These are phyloP conservation scores for Mesorhabditis belari DNA, from an alignment of 2,888 invertebrate species.

Conservation along the genomic window DNA sequence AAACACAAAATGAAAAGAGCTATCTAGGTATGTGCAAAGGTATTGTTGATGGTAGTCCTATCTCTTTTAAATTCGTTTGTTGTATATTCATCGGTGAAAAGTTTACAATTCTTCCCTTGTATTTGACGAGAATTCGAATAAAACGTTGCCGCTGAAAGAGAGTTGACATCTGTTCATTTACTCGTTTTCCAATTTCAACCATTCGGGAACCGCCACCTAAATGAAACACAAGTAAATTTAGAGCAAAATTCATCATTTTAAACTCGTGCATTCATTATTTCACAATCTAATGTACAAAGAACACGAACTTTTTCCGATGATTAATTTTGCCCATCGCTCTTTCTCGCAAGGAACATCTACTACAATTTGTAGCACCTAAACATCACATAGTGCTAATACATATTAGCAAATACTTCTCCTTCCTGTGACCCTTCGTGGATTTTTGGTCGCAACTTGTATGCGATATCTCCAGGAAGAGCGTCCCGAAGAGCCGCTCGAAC, in stretches of 20 bases:
- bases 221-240: background rate
- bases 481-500: constrained; percentile 79
- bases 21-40: no score
- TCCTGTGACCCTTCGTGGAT: constrained; percentile 40
- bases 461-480: constrained; percentile 69
- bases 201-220: constrained; percentile 16
- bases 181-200: constrained; percentile 24
- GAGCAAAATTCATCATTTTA: no score
- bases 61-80: no score
- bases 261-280: no score
- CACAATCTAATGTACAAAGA: no score
- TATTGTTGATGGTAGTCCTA: no score
- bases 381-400: background rate
- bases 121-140: constrained; percentile 25
- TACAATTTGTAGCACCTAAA: constrained; percentile 28
- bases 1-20: no score
- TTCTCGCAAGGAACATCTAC: constrained; percentile 40
- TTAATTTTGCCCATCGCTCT: constrained; percentile 29
- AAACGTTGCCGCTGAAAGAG: constrained; percentile 35
- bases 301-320: constrained; percentile 21
- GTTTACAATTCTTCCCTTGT: constrained; percentile 21
- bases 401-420: constrained; percentile 19
- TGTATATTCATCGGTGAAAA: no score
- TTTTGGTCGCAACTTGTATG: constrained; percentile 60
- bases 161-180: constrained; percentile 32